Evolutionary conservation across 2,888 invertebrate species (phyloP), one percentile per base, ranked within the genome.

Genomic region (Mallateleia sp.): DNA sequence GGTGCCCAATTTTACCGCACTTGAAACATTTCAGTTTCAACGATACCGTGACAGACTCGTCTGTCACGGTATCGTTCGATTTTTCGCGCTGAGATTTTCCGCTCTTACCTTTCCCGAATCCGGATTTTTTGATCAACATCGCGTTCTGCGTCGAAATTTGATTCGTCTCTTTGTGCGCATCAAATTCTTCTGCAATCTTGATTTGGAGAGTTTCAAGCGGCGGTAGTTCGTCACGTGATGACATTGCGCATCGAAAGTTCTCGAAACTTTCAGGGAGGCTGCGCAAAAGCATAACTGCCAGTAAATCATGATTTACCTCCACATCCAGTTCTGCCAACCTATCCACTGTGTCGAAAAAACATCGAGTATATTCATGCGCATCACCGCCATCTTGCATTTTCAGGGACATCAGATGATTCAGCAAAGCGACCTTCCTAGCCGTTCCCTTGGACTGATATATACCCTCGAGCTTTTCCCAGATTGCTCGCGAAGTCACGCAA

Each of bases 1-100:
- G 45, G 28, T 83, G 77, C 0, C 77, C 77, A 4, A 60, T 45
- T 22, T 18, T 14, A n/a, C 28, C 45, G 14, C 60, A 74, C 28
- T 74, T 38, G 25, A 42, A 38, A 2, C 25, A 25, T 8, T 2
- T 24, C 20, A n/a, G 3, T 18, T n/a, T 20, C n/a, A n/a, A n/a
- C n/a, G n/a, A n/a, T n/a, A n/a, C n/a, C n/a, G n/a, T n/a, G n/a
- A n/a, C n/a, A n/a, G n/a, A n/a, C n/a, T n/a, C n/a, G n/a, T n/a
- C n/a, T n/a, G n/a, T n/a, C n/a, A n/a, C n/a, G n/a, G n/a, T n/a
- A n/a, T n/a, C n/a, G n/a, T n/a, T n/a, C n/a, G n/a, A n/a, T n/a
- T n/a, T n/a, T n/a, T n/a, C n/a, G n/a, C n/a, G n/a, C n/a, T n/a
- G n/a, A n/a, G n/a, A n/a, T n/a, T n/a, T n/a, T n/a, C n/a, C n/a